Conservation (phyloP, 2,888 invertebrate genomes). For the Drosophila acutilabella region DNA sequence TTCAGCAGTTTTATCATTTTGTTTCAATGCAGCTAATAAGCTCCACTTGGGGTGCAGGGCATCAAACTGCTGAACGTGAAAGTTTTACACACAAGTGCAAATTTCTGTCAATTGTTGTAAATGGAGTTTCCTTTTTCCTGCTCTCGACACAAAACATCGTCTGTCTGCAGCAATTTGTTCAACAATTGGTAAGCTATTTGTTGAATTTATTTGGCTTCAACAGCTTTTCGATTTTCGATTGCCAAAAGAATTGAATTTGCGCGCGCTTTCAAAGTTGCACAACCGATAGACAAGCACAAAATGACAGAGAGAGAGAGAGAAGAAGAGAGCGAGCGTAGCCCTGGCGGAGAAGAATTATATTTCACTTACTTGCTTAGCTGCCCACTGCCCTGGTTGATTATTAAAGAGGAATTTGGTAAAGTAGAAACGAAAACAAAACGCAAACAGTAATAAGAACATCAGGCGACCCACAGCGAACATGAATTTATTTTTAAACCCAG, state of each 20-base stretch:
- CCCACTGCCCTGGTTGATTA: conserved; percentile 46
- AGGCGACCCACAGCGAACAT: conserved; percentile 45
- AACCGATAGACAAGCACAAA: background rate
- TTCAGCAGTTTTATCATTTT: background rate
- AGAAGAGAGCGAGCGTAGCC: conserved; percentile 24
- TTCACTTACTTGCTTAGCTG: conserved; percentile 13
- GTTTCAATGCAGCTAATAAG: background rate
- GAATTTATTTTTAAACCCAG: conserved; percentile 56
- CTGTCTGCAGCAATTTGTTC: conserved; percentile 47
- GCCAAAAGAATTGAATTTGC: conserved; percentile 44
- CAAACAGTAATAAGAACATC: conserved; percentile 52
- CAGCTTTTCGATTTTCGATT: conserved; percentile 9
- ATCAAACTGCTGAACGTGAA: conserved; percentile 41
- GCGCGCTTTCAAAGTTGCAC: conserved; percentile 43
- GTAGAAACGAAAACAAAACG: conserved; percentile 58
- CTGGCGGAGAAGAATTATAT: conserved; percentile 25
- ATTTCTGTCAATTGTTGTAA: conserved; percentile 76
- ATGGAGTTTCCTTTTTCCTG: conserved; percentile 67
- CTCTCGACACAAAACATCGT: conserved; percentile 35
- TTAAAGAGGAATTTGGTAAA: conserved; percentile 48
- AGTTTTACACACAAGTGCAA: conserved; percentile 72
- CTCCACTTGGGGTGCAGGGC: conserved; percentile 10
- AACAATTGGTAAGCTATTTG: conserved; percentile 52
- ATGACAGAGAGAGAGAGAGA: too few relatives aligned
- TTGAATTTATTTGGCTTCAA: conserved; percentile 34